phyloP scores from a whole-genome alignment of 2,113 vertebrate species.

The Motacilla tschutschensis region DNA sequence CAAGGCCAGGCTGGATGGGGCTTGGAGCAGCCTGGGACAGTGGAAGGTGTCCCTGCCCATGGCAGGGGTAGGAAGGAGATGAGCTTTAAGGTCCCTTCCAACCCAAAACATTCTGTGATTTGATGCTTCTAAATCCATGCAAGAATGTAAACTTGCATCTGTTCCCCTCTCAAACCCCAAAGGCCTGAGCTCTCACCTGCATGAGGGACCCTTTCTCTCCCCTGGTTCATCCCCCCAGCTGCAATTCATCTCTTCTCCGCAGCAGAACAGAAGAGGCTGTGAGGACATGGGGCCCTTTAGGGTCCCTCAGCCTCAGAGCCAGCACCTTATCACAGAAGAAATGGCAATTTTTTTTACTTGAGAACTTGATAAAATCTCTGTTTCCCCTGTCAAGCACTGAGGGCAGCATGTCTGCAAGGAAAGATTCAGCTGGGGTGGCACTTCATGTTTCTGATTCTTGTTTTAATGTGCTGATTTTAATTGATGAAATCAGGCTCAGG shows the following conservation, averaged over 20 bases:
- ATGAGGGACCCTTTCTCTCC: background rate
- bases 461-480: background rate
- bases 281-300: background rate
- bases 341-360: background rate
- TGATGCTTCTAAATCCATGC: background rate
- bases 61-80: background rate
- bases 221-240: background rate
- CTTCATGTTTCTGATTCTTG: background rate
- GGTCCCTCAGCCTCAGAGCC: background rate
- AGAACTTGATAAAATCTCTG: background rate
- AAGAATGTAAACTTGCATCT: background rate
- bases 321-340: background rate
- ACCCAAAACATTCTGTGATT: background rate
- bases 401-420: background rate
- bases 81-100: background rate
- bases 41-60: background rate
- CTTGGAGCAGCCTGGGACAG: fast-evolving
- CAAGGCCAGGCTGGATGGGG: fast-evolving
- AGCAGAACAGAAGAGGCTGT: background rate
- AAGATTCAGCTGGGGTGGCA: background rate
- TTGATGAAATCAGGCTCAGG: background rate
- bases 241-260: background rate
- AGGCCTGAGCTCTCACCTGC: background rate
- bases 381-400: background rate
- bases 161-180: background rate